phyloP scores from a whole-genome alignment of 1,140 invertebrate genomes.

The Condylostylus longicornis region DNA sequence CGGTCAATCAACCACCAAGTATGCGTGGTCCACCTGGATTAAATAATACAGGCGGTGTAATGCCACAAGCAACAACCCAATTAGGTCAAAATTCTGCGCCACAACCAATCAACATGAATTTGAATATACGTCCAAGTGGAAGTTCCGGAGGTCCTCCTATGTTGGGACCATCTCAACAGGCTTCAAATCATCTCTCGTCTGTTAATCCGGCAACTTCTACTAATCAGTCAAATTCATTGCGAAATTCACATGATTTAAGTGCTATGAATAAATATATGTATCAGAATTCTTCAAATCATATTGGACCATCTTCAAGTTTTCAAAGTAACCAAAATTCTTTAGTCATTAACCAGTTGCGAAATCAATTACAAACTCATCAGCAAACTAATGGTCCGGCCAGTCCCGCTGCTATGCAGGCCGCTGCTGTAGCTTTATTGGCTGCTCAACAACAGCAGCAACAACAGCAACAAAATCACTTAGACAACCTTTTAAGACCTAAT shows the following conservation, averaged over 20 bases:
- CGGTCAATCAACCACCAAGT: constrained; percentile 14
- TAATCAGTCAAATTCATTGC: not conserved
- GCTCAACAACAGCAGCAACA: constrained; percentile 7
- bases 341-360: no score
- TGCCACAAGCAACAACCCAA: constrained; percentile 11
- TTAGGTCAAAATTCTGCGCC: constrained; percentile 15
- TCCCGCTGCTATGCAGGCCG: constrained; percentile 18
- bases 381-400: constrained; percentile 29
- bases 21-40: constrained; percentile 1
- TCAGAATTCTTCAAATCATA: not conserved
- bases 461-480: constrained; percentile 19
- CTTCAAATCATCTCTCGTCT: no score
- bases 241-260: not conserved
- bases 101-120: constrained; percentile 10
- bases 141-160: not conserved
- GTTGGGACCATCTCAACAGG: not conserved
- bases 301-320: not conserved
- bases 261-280: not conserved
- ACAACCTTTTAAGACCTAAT: no score
- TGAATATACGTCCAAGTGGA: constrained; percentile 1
- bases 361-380: constrained; percentile 15
- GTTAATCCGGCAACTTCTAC: no score
- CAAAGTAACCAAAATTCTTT: not conserved
- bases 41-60: constrained; percentile 2
- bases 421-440: no score